A percentile compares a stretch with the other conserved stretches of the same genome.
These are phyloP conservation scores for Lethrus apterus DNA, from an alignment of 1,140 invertebrate genomes.

Conservation along the genomic window DNA sequence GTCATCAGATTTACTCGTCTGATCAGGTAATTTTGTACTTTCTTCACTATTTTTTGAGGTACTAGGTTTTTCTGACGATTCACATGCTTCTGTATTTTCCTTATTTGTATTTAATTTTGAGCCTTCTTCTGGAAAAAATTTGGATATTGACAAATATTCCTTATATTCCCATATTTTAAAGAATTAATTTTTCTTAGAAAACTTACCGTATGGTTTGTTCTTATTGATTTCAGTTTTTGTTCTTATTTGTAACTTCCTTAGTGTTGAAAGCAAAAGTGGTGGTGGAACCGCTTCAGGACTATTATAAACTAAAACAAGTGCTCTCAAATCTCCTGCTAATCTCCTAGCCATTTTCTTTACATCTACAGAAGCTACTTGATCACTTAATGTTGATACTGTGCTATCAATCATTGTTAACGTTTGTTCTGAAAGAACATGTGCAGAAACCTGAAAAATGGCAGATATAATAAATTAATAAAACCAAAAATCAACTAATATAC, in stretches of 20 bases:
- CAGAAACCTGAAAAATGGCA: constrained; percentile 45
- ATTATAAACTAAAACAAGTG: constrained; percentile 48
- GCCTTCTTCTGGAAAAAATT: neutral
- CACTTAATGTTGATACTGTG: constrained; percentile 46
- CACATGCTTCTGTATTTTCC: constrained; percentile 2
- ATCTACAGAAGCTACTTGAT: constrained; percentile 47
- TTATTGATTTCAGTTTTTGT: constrained; percentile 24
- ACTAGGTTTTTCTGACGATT: constrained; percentile 5
- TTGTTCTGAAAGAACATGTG: constrained; percentile 52
- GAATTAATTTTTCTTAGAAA: constrained; percentile 10
- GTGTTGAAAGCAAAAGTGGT: constrained; percentile 26
- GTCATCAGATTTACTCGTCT: constrained; percentile 9
- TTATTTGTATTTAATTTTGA: neutral
- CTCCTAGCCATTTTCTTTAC: constrained; percentile 44
- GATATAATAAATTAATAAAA: constrained; percentile 52
- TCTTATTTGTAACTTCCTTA: constrained; percentile 30
- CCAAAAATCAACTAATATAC: constrained; percentile 42
- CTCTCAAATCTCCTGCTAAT: constrained; percentile 49
- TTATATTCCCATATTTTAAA: constrained; percentile 5
- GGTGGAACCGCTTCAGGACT: constrained; percentile 36
- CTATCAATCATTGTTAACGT: constrained; percentile 52
- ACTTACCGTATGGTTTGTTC: constrained; percentile 18
- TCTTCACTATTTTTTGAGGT: constrained; percentile 13
- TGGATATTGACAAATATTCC: too few species aligned
- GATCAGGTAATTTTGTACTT: too few species aligned